Evolutionary conservation across 2,888 invertebrate species (phyloP), one percentile per base, ranked within the genome.

Genomic region (Desoria tigrina): DNA sequence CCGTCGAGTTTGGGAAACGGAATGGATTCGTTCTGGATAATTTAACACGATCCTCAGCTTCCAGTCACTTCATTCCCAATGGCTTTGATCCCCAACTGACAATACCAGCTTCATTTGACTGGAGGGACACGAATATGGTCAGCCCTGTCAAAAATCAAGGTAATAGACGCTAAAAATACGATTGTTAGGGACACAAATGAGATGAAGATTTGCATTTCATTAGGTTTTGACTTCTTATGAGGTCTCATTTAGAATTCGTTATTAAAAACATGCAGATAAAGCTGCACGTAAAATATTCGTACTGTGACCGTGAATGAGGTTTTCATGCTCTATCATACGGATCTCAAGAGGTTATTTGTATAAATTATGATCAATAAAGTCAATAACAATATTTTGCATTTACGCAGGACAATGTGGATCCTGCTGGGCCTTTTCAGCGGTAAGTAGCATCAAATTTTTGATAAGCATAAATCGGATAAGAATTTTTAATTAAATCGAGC

Each of bases 361-460:
- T 21, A 45, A 18, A 6, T 45, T 32, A 32, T 32, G 4, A 32
- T 32, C n/a, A n/a, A n/a, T n/a, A n/a, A 32, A 32, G 32, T 32
- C 32, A 11, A 4, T 32, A n/a, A 32, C 32, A 32, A n/a, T 32
- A 32, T 7, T 32, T 32, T 32, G 4, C 11, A 7, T 32, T 32
- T 32, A 7, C 32, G 11, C 45, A 81, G 92, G 91, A 0, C 80
- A 81, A 9, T 94, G 94, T 78, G 94, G 94, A 23, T 93, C 92
- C 32, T 94, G 94, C 79, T 97, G 96, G 96, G 95, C 96, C 0
- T 51, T 51, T 26, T 23, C 51, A 9, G 26, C 51, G 7, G 51
- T 51, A 24, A 51, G 23, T 51, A n/a, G n/a, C 26, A 45, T 21
- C 16, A 45, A 6, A 18, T n/a, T n/a, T n/a, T n/a, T n/a, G n/a